Base-by-base conservation (phyloP, 1,140 invertebrate genomes). In the Calephelis nemesis region DNA sequence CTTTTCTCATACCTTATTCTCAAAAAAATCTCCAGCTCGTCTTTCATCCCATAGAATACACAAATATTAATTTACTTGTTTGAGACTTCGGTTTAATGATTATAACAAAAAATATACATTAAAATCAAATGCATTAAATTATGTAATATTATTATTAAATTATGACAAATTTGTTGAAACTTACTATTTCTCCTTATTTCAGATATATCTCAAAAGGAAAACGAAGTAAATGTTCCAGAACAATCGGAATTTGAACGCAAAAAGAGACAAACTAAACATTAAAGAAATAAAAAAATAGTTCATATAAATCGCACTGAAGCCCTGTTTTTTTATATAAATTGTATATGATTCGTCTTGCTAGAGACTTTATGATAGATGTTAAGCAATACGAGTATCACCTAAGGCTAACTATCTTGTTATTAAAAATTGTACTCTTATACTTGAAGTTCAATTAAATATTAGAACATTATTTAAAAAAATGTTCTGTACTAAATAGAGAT, bases 171-270 rank as follows among this genome's bases (percentile, higher is more conserved):
- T 45, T 7, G 42, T 9, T 45, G 8, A 45, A 30, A 54, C 7
- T 19, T 9, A 60, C 7, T 12, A 39, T 5, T 40, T 60, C 7
- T 7, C 19, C 9, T 49, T 11, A 47, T 78, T 77, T 6, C 77
- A 83, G 84, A 85, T 63, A 67, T 76, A 30, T 47, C 75, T 58
- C 76, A 72, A 64, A 78, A 70, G 45, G 77, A 81, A 7, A 73
- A 52, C 7, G 82, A 83, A 6, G 74, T 64, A 13, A 86, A 80
- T 63, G 83, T 84, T 30, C 78, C 77, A 7, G 86, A 87, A 70
- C 73, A 74, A 67, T 73, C 77, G 7, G 83, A 85, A 8, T 60
- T 65, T 5, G 81, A 85, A 7, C 79, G 82, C 45, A 72, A 80
- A 63, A 85, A 88, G 54, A 72, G 84, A 60, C 78, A 87, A 62